Conservation (phyloP, 2,888 invertebrate species). For the Acleris laterana region DNA sequence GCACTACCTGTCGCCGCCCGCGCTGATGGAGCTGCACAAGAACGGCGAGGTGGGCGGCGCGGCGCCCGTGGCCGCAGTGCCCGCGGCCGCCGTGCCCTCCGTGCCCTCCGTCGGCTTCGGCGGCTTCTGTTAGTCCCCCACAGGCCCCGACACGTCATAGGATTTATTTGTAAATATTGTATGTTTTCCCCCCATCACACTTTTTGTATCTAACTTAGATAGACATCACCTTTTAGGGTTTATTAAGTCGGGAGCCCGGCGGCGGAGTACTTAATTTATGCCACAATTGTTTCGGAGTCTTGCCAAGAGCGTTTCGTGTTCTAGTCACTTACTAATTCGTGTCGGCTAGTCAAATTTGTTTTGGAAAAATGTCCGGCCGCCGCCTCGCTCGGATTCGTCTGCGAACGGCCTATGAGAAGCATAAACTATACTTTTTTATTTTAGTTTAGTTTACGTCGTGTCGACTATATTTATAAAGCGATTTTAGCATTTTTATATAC, state of each 20-base stretch:
- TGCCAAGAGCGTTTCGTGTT: slow-evolving; percentile 77
- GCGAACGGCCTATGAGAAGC: slow-evolving; percentile 69
- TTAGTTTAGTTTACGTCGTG: slow-evolving; percentile 52
- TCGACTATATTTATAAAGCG: slow-evolving; percentile 68
- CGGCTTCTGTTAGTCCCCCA: slow-evolving; percentile 74
- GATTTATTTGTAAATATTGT: slow-evolving; percentile 80
- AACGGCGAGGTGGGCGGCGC: slow-evolving; percentile 57
- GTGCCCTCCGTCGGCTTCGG: slow-evolving; percentile 81
- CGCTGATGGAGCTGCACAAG: slow-evolving; percentile 78
- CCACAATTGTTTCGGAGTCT: slow-evolving; percentile 57
- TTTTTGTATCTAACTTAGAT: slow-evolving; percentile 19
- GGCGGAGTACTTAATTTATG: slow-evolving; percentile 19
- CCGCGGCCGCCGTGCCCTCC: slow-evolving; percentile 69
- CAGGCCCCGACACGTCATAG: slow-evolving; percentile 19
- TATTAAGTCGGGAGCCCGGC: slow-evolving; percentile 5
- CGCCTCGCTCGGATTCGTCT: slow-evolving; percentile 31
- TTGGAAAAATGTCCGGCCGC: slow-evolving; percentile 36
- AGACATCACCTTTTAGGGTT: slow-evolving; percentile 6
- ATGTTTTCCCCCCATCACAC: slow-evolving; percentile 68
- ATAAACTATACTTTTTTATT: slow-evolving; percentile 67
- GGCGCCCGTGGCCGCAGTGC: slow-evolving; percentile 40
- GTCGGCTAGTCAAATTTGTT: slow-evolving; percentile 77
- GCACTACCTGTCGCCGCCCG: slow-evolving; percentile 75
- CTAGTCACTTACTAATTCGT: slow-evolving; percentile 80
- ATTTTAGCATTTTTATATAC: slow-evolving; percentile 67